A percentile compares a stretch with the other conserved stretches of the same genome.
phyloP scores from a whole-genome alignment of 2,113 vertebrate genomes.

The Cyanoderma ruficeps region DNA sequence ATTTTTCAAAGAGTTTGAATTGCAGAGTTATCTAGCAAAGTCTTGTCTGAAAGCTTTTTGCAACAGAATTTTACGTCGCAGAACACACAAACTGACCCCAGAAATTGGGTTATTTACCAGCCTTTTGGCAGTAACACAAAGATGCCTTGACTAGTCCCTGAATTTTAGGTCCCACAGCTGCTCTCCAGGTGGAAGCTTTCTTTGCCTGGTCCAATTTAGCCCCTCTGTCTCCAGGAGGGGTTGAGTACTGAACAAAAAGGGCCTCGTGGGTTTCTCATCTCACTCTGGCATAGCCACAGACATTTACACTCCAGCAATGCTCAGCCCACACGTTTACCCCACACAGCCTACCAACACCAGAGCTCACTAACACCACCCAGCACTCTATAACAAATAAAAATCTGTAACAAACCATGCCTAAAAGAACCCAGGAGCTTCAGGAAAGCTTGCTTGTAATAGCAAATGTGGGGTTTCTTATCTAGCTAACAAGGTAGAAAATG shows the following conservation, averaged over 20 bases:
- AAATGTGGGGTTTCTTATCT: no score
- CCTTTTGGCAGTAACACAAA: neutral
- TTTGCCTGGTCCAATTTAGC: neutral
- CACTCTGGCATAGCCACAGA: neutral
- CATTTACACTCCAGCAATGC: neutral
- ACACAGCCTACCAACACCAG: neutral
- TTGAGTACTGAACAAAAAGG: neutral
- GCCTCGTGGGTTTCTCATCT: neutral
- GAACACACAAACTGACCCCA: neutral
- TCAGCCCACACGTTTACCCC: neutral
- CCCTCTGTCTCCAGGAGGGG: neutral
- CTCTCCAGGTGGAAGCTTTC: neutral
- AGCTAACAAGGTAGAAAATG: no score
- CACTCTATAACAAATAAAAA: neutral
- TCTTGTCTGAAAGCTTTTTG: neutral
- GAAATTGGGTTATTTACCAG: neutral
- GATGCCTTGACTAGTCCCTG: neutral
- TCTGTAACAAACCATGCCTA: fast-evolving
- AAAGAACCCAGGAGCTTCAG: neutral
- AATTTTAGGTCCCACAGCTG: neutral
- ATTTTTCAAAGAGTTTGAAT: neutral
- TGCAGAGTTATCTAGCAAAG: neutral
- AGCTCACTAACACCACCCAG: neutral
- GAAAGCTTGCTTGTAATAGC: neutral
- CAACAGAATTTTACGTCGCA: neutral